Conservation (phyloP, 1,140 invertebrate species). For the Nymphalis io region DNA sequence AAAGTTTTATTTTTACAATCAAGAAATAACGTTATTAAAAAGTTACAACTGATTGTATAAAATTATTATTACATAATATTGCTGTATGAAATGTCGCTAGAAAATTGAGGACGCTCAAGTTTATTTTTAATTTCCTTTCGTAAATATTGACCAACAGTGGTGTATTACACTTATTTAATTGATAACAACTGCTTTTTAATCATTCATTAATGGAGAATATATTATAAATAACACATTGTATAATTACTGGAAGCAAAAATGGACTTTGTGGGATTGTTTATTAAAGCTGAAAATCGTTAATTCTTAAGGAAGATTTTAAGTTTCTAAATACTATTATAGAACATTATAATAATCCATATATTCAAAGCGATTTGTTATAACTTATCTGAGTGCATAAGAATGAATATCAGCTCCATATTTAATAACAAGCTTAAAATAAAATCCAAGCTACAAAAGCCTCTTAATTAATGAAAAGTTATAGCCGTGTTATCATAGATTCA, state of each 20-base stretch:
- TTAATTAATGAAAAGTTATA: too few relatives aligned
- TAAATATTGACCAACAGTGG: background rate
- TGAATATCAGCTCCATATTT: background rate
- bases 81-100: too few relatives aligned
- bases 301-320: background rate
- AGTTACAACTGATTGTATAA: too few relatives aligned
- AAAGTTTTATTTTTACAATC: too few relatives aligned
- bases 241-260: slow-evolving; percentile 9
- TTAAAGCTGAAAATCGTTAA: slow-evolving; percentile 7
- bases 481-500: background rate
- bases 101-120: too few relatives aligned
- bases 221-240: slow-evolving; percentile 1
- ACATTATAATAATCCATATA: background rate
- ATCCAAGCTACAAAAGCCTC: background rate
- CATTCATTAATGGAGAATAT: too few relatives aligned
- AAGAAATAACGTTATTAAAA: too few relatives aligned
- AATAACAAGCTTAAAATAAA: background rate
- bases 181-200: background rate
- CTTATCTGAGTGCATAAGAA: background rate
- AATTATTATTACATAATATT: too few relatives aligned
- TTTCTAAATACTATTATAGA: background rate
- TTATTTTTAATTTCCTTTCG: background rate
- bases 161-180: background rate
- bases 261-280: background rate
- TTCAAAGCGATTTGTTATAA: background rate